Base-by-base conservation (phyloP, 2,888 invertebrate species). In the Nasonia oneida region DNA sequence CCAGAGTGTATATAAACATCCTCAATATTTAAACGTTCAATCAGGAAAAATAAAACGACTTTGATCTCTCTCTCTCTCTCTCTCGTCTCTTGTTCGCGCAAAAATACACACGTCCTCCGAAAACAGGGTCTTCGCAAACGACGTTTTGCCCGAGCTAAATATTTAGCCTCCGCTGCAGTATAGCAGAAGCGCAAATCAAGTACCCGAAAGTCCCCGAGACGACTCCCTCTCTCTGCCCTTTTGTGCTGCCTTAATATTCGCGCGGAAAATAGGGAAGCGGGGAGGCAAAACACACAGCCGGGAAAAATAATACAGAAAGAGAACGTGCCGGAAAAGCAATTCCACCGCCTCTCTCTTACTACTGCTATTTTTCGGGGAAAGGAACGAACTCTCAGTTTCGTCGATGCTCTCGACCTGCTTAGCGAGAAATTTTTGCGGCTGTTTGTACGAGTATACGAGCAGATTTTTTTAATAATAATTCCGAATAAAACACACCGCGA, bases 261-360 rank as follows among this genome's bases (percentile, higher is more conserved):
- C 76, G 64, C 74, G 83, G 33, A 39, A 82, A 81, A 83, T 42
- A 84, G 81, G 74, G 85, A 83, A 84, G 81, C 79, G 73, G 73
- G 47, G 42, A 87, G 89, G 89, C 89, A 90, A 90, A 89, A 88
- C 89, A 88, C 84, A 89, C 8, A 84, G 79, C 88, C 86, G 87
- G 89, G 88, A 90, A 90, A 91, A 91, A 91, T 89, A 90, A 91
- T 89, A 89, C 89, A 87, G 47, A 42, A 29, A 29, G 12, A 88
- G 87, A 18, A 85, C 82, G 87, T 86, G 88, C 64, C 12, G 71
- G 87, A 90, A 89, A 90, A 90, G 89, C 90, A 91, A 91, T 91
- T 91, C 89, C 88, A 87, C 29, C 71, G 71, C 81, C 47, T 83
- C 77, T 83, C 47, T 83, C 81, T 83, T 64, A 76, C 81, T 80